These are phyloP conservation scores for Knipowitschia caucasica DNA, from an alignment of 2,797 vertebrate species.

Conservation along the genomic window DNA sequence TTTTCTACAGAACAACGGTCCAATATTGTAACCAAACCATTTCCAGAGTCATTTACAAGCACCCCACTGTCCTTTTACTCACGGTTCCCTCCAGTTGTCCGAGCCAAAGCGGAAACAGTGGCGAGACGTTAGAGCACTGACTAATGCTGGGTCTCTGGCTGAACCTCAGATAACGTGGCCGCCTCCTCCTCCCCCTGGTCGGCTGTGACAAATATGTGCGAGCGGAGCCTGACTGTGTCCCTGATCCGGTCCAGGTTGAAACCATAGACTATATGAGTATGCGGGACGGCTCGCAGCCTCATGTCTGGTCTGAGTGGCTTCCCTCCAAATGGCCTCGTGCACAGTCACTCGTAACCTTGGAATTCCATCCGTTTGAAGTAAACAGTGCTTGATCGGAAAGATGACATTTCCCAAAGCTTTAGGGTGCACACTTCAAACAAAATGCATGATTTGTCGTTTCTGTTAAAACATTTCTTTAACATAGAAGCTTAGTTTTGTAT, in stretches of 20 bases:
- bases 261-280: constrained; percentile 38
- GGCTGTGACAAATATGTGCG: constrained; percentile 87
- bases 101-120: constrained; percentile 81
- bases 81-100: constrained; percentile 49
- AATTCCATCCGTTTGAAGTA: constrained; percentile 1
- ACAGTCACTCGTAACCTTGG: constrained; percentile 20
- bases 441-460: background rate
- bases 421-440: no score
- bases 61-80: constrained; percentile 45
- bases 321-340: constrained; percentile 21
- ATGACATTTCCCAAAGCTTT: background rate
- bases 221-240: constrained; percentile 68
- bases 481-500: no score
- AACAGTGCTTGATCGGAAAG: background rate
- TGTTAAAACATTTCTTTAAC: no score
- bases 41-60: constrained; percentile 36
- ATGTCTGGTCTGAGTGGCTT: constrained; percentile 23
- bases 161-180: constrained; percentile 76
- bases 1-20: no score
- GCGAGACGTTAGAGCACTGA: constrained; percentile 79
- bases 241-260: constrained; percentile 80
- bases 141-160: constrained; percentile 80
- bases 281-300: constrained; percentile 18
- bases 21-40: no score
- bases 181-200: constrained; percentile 63